Base-by-base conservation (phyloP, 2,797 vertebrate species). In the Emydoidea blandingii region DNA sequence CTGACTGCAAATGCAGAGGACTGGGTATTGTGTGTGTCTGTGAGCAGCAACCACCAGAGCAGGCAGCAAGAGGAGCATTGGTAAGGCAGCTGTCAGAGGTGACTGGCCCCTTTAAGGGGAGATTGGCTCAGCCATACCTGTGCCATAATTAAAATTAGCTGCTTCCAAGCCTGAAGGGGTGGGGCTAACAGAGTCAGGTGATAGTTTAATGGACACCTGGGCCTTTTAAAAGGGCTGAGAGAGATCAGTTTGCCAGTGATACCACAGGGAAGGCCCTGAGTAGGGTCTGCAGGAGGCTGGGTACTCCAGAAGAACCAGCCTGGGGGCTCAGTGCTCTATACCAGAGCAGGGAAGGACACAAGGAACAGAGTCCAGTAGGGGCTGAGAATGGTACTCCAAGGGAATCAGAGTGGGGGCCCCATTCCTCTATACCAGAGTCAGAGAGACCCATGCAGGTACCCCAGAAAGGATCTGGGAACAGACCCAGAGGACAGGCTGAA, bases 1-100 rank as follows among this genome's bases (percentile, higher is more conserved):
- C 81, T 95, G 89, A 91, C 79, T 47, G 80, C 25, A 94, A 89
- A 79, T 54, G 15, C 57, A 81, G 90, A 82, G 93, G 91, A 89
- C 85, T 62, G 85, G 59, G 49, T 87, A 93, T 79, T 82, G 87
- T 91, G 94, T 91, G 56, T 72, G n/a, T 37, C 84, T 86, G 29
- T 49, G 21, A 41, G 18, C 83, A 79, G 85, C 19, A 92, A 34
- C 50, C 68, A 56, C 27, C 54, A 82, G 34, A 86, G 57, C 81
- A 79, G 92, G 84, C 44, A 92, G 27, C 78, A 84, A 84, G 76
- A 21, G 27, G 78, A 74, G 41, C n/a, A 72, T 53, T 47, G 95
- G 41, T 27, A 92, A 94, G 56, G 25, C 68, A 78, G 72, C 57
- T 68, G 19, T 54, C n/a, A n/a, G 6, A 23, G n/a, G 11, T 21